These are phyloP conservation scores for Machimus rusticus DNA, from an alignment of 2,888 invertebrate genomes.

Conservation along the genomic window DNA sequence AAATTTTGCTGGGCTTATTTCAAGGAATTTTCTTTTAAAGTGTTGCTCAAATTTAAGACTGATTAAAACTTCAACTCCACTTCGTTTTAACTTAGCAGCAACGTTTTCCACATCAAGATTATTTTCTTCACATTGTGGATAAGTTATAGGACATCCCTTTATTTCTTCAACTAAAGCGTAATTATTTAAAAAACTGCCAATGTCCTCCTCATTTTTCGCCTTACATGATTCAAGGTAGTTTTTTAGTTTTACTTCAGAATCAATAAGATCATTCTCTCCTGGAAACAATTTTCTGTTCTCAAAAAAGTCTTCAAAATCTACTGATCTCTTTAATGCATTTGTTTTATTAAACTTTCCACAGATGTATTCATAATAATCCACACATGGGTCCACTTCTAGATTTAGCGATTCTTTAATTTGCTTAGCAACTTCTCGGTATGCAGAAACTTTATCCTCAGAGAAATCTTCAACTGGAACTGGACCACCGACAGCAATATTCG, in stretches of 20 bases:
- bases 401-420: not conserved
- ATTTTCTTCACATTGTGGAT: not conserved
- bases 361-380: not conserved
- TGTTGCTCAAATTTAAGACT: not conserved
- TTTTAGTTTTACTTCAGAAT: not conserved
- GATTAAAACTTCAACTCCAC: not conserved
- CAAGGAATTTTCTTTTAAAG: not conserved
- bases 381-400: not conserved
- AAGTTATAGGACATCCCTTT: not conserved
- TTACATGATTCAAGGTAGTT: not conserved
- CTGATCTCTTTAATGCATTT: not conserved
- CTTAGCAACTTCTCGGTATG: not conserved
- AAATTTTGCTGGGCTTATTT: not conserved
- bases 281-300: not conserved
- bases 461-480: not conserved
- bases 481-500: not conserved
- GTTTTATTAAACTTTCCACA: not conserved
- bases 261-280: not conserved
- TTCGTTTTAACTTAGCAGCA: not conserved
- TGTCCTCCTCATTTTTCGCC: not conserved
- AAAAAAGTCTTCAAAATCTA: not conserved
- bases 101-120: not conserved
- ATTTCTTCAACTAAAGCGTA: not conserved
- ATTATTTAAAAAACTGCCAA: not conserved
- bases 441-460: not conserved